Evolutionary conservation across 2,113 vertebrate species (phyloP).

Genomic region (Kryptolebias marmoratus): DNA sequence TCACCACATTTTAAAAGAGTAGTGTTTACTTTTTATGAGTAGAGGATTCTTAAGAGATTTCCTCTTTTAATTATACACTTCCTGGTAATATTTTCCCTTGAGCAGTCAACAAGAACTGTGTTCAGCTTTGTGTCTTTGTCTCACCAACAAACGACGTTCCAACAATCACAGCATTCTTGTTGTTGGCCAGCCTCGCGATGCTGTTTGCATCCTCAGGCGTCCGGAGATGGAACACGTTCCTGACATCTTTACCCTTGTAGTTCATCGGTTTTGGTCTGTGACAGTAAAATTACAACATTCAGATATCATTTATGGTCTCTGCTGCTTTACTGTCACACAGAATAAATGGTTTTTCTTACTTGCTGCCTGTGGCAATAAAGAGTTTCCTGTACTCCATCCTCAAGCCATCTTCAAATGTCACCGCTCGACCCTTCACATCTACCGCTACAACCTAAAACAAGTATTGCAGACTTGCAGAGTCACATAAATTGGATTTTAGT

Average conservation of each 20-base stretch:
- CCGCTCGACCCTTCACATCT: slow-evolving; percentile 89
- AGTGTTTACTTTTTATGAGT: too few species aligned
- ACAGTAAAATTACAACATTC: slow-evolving; percentile 12
- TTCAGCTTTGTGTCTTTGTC: slow-evolving; percentile 23
- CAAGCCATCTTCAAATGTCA: slow-evolving; percentile 91
- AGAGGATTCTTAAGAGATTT: too few species aligned
- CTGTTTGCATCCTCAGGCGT: slow-evolving; percentile 93
- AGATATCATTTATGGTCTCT: not conserved
- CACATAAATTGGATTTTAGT: not conserved
- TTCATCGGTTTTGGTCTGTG: slow-evolving; percentile 90
- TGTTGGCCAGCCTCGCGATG: slow-evolving; percentile 88
- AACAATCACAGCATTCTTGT: slow-evolving; percentile 93
- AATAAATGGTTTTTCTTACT: slow-evolving; percentile 72
- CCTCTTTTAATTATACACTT: too few species aligned
- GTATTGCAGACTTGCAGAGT: not conserved
- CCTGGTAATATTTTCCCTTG: not conserved
- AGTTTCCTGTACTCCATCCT: slow-evolving; percentile 97
- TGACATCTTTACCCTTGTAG: slow-evolving; percentile 94
- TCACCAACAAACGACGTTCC: slow-evolving; percentile 96
- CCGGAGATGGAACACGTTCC: slow-evolving; percentile 91
- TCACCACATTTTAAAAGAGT: too few species aligned
- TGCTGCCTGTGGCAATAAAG: slow-evolving; percentile 94
- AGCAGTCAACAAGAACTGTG: not conserved
- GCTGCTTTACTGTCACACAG: not conserved
- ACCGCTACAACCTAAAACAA: slow-evolving; percentile 86